phyloP scores from a whole-genome alignment of 2,113 vertebrate genomes.

The Ceyx margarethae region DNA sequence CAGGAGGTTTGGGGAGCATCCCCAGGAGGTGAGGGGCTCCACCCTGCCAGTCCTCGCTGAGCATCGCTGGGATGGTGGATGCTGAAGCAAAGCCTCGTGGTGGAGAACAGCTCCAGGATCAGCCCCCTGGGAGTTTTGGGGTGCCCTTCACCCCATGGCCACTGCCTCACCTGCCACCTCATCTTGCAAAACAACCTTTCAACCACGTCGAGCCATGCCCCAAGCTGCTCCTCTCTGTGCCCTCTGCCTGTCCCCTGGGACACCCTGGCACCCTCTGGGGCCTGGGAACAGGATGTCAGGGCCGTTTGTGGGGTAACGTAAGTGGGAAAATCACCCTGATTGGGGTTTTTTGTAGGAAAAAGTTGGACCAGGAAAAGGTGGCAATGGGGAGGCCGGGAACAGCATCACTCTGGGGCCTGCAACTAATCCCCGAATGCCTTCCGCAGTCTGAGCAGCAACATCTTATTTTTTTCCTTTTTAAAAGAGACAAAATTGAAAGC shows the following conservation, averaged over 20 bases:
- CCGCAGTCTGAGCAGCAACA: neutral
- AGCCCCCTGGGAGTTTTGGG: neutral
- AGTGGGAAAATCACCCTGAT: accelerated
- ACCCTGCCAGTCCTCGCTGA: accelerated
- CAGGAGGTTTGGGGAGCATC: neutral
- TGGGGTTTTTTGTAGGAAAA: neutral
- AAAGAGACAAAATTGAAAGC: neutral
- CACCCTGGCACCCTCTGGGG: too few relatives aligned
- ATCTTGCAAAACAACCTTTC: neutral
- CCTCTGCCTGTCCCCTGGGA: accelerated
- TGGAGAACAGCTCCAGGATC: neutral
- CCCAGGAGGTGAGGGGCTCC: too few relatives aligned
- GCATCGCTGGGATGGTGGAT: accelerated
- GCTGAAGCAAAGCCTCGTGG: neutral
- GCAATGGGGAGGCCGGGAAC: accelerated
- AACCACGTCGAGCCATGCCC: accelerated
- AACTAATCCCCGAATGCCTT: neutral
- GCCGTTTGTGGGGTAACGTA: neutral
- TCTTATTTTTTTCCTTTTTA: neutral
- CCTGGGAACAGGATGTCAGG: accelerated
- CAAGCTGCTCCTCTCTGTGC: accelerated
- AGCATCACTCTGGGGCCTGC: neutral
- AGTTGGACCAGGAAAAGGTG: neutral
- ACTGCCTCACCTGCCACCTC: neutral
- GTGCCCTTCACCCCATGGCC: accelerated